Conservation (phyloP, 2,113 vertebrate species). For the Hippocampus zosterae region DNA sequence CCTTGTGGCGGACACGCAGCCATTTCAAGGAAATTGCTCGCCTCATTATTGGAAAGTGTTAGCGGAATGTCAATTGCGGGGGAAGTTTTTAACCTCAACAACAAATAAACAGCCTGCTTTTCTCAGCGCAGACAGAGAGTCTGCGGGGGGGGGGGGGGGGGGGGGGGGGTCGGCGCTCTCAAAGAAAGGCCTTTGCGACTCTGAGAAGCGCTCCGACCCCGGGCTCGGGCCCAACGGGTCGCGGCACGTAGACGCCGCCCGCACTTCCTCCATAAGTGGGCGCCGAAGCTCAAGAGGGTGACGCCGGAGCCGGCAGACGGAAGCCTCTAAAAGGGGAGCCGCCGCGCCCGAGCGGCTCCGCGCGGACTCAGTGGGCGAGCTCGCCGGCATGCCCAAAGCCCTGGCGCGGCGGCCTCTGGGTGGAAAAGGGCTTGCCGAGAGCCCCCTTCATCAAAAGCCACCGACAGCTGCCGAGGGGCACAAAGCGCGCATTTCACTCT, state of each 20-base stretch:
- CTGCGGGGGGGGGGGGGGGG: constrained; percentile 47
- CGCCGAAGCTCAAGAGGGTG: constrained; percentile 23
- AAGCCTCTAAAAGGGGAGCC: constrained; percentile 41
- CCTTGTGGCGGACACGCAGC: constrained; percentile 67
- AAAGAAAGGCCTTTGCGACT: constrained; percentile 56
- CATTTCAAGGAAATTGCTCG: constrained; percentile 71
- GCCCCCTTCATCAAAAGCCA: constrained; percentile 58
- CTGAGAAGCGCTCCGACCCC: constrained; percentile 57
- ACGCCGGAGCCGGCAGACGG: constrained; percentile 10
- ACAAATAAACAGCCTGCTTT: constrained; percentile 70
- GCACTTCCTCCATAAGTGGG: constrained; percentile 12
- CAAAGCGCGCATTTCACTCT: constrained; percentile 26
- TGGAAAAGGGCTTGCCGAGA: constrained; percentile 57
- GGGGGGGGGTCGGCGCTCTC: constrained; percentile 44
- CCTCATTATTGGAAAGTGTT: constrained; percentile 75
- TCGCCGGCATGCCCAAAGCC: constrained; percentile 58
- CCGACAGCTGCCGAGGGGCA: constrained; percentile 53
- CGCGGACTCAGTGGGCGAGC: constrained; percentile 50
- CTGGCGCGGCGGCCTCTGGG: constrained; percentile 56
- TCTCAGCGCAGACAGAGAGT: constrained; percentile 71
- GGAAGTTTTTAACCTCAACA: constrained; percentile 69
- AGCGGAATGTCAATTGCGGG: constrained; percentile 75
- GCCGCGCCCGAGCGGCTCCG: constrained; percentile 45
- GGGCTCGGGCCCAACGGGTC: no score
- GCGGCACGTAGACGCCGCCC: not conserved